phyloP scores from a whole-genome alignment of 2,888 invertebrate genomes.

The Dryococelus australis region DNA sequence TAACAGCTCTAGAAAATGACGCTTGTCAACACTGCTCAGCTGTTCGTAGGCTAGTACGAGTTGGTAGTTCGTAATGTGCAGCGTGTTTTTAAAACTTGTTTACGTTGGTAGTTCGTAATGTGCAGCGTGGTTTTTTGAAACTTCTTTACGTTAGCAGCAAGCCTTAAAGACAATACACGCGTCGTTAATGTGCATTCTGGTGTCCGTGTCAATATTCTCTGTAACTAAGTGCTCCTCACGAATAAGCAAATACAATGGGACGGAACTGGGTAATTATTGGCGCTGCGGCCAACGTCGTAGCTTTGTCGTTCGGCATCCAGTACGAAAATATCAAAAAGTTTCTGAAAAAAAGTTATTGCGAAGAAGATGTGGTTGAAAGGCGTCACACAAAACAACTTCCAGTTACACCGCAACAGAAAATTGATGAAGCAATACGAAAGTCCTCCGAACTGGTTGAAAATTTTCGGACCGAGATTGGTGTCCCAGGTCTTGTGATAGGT shows the following conservation, averaged over 20 bases:
- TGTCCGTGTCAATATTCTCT: no score
- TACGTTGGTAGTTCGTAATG: no score
- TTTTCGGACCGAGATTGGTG: slow-evolving; percentile 49
- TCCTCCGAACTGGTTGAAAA: slow-evolving; percentile 28
- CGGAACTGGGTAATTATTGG: background rate
- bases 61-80: no score
- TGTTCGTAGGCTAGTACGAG: no score
- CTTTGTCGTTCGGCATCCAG: background rate
- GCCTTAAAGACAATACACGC: no score
- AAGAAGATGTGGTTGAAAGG: background rate
- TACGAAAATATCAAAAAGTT: background rate
- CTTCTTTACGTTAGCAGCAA: no score
- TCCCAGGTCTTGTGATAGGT: slow-evolving; percentile 59
- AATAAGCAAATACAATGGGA: background rate
- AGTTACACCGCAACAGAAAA: background rate
- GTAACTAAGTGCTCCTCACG: no score
- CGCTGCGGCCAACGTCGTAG: background rate
- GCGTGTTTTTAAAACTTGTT: no score
- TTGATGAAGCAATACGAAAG: background rate
- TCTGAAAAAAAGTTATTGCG: background rate
- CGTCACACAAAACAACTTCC: background rate
- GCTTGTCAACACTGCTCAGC: no score
- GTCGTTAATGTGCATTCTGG: no score
- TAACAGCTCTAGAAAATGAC: no score
- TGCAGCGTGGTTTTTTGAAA: no score